A percentile compares a stretch with the other conserved stretches of the same genome.
These are phyloP conservation scores for Hozukius guyotensis DNA, from an alignment of 2,797 vertebrate genomes.

Conservation along the genomic window DNA sequence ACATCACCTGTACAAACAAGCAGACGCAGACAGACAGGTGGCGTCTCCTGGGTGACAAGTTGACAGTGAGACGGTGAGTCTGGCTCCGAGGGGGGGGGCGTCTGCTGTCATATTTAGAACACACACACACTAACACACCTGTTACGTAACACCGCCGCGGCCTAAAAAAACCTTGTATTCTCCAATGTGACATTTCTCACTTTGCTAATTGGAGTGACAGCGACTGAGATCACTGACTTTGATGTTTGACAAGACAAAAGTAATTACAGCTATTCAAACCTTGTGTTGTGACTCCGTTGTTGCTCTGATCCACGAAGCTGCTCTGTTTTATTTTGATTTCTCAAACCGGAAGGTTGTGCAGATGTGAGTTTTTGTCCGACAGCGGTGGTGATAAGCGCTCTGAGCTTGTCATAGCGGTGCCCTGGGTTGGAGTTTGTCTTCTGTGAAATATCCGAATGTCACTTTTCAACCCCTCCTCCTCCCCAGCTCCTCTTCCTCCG, in stretches of 20 bases:
- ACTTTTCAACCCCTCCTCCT: constrained; percentile 19
- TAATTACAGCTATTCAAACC: constrained; percentile 28
- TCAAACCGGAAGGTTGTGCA: neutral
- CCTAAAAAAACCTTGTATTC: neutral
- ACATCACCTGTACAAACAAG: constrained; percentile 58
- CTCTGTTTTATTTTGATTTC: neutral
- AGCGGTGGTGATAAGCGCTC: constrained; percentile 42
- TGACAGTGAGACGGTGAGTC: constrained; percentile 53
- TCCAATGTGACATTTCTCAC: constrained; percentile 27
- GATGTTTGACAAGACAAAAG: constrained; percentile 31
- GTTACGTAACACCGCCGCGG: constrained; percentile 42
- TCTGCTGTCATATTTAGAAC: constrained; percentile 56
- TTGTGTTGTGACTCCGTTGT: constrained; percentile 1
- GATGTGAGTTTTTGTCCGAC: constrained; percentile 34
- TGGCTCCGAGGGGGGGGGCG: constrained; percentile 30
- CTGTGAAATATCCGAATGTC: constrained; percentile 55
- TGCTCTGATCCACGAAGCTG: constrained; percentile 19
- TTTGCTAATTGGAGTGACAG: constrained; percentile 42
- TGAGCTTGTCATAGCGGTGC: constrained; percentile 36
- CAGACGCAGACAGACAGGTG: constrained; percentile 55
- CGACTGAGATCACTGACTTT: constrained; percentile 26
- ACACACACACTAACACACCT: constrained; percentile 33
- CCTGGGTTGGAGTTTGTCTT: constrained; percentile 46
- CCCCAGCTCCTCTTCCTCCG: neutral
- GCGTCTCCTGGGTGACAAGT: constrained; percentile 48